Base-by-base conservation (phyloP, 2,797 vertebrate species). In the Spea hammondii region DNA sequence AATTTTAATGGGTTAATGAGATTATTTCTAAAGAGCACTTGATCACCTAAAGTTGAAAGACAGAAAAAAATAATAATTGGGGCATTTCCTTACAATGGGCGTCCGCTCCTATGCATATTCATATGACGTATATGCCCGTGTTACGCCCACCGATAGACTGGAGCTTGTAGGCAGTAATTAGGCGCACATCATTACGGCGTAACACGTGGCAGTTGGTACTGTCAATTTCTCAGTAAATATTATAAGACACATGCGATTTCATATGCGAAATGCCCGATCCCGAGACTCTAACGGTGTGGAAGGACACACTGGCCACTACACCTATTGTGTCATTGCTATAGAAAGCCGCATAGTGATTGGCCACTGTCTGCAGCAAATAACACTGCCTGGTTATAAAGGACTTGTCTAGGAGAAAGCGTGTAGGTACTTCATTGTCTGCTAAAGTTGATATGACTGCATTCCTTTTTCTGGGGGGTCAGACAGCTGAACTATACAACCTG, bases 381-480 rank as follows among this genome's bases (percentile, higher is more conserved):
- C 88, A 86, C 89, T 87, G 91, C 87, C 88, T 90, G 88, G 86
- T 90, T 92, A 92, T 92, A 94, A 92, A 93, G 91, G 90, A 89
- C 89, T 91, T 89, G 88, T 89, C 91, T 90, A 89, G 86, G 86
- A 87, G 90, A 89, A 88, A 88, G 90, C 88, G 87, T 89, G 87
- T 91, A 90, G 89, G 89, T 91, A 88, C 88, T 91, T 88, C 89
- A 93, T 91, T 91, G 91, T 92, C 88, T 91, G 88, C 88, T 91
- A 90, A 93, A 90, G 92, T 89, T 89, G 91, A 93, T 91, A 92
- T 90, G 88, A 92, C 93, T 86, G 91, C 91, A 90, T 92, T 90
- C 87, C 90, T 85, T 88, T 88, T 88, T 72, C 84, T 84, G 89
- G 87, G 86, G 87, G 86, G 77, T 91, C 89, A 88, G 88, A 88